Conservation (phyloP, 2,113 vertebrate species). For the Phalacrocorax pelagicus region DNA sequence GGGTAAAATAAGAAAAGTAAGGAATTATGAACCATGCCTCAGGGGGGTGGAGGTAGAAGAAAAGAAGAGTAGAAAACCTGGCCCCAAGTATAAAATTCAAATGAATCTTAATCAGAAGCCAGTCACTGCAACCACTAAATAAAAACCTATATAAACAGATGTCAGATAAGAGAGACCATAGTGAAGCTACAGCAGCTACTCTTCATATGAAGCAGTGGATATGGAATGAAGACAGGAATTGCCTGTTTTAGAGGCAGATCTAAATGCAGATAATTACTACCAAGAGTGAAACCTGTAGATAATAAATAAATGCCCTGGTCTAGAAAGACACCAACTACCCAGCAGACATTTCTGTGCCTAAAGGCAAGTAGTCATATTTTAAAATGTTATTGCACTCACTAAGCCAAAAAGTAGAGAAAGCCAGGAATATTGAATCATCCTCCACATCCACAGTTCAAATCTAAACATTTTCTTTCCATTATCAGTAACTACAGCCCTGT, state of each 20-base stretch:
- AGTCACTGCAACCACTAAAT: neutral
- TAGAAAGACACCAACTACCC: neutral
- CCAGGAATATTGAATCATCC: neutral
- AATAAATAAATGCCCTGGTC: neutral
- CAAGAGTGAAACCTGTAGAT: neutral
- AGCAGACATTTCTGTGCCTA: neutral
- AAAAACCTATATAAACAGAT: neutral
- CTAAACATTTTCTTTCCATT: neutral
- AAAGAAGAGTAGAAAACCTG: neutral
- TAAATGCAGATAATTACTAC: neutral
- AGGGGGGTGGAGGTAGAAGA: too few relatives aligned
- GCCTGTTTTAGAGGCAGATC: neutral
- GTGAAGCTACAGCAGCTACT: neutral
- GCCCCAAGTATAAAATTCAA: neutral
- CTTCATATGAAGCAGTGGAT: neutral
- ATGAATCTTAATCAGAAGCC: neutral
- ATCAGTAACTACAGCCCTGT: neutral
- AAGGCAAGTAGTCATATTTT: neutral
- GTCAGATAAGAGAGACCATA: neutral
- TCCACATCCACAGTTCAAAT: neutral
- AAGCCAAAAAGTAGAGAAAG: neutral
- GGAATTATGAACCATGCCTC: neutral
- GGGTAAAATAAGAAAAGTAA: neutral
- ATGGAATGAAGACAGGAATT: neutral
- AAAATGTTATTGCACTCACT: neutral